Base-by-base conservation (phyloP, 2,888 invertebrate genomes). In the Eupithecia subfuscata region DNA sequence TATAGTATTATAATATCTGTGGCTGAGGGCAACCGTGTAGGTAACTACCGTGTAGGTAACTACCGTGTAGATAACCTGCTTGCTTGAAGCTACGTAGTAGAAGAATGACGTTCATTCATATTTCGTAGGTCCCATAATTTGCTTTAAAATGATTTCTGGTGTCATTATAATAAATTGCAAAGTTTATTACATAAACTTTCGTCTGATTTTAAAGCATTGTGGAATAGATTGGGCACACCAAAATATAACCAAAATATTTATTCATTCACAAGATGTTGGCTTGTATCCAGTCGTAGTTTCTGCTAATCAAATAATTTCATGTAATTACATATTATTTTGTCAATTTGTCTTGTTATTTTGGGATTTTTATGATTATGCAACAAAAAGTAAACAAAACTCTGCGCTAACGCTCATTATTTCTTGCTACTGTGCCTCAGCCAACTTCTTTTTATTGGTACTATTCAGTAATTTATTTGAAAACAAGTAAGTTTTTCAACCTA, bases 251-350 rank as follows among this genome's bases (percentile, higher is more conserved):
- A 65, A 74, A 56, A 56, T 70, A 45, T 76, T 71, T 71, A 71
- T 76, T 69, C 71, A 76, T 76, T 74, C 71, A 73, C 25, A 34
- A 37, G 56, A n/a, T 69, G 64, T 71, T 76, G 76, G 74, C 76
- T 48, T 34, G 22, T 52, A 30, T 74, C 76, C 76, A 76, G 69
- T 25, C 37, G 45, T 69, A 56, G 73, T 74, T 64, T 69, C 40
- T 68, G 71, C 18, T 65, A 71, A 64, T 71, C 71, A 45, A 74
- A 76, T 74, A 69, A 74, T 56, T 74, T 76, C 68, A 18, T 48
- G 69, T 74, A 71, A 71, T 74, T 74, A 71, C 76, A 64, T 60
- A 63, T 69, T 74, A 69, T 73, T 74, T 64, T 25, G 69, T 74
- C 34, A 71, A 74, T 74, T 71, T 73, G 73, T 63, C 63, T 60